A percentile compares a stretch with the other conserved stretches of the same genome.
phyloP scores from a whole-genome alignment of 2,797 vertebrate species.

The Acanthurus tractus region DNA sequence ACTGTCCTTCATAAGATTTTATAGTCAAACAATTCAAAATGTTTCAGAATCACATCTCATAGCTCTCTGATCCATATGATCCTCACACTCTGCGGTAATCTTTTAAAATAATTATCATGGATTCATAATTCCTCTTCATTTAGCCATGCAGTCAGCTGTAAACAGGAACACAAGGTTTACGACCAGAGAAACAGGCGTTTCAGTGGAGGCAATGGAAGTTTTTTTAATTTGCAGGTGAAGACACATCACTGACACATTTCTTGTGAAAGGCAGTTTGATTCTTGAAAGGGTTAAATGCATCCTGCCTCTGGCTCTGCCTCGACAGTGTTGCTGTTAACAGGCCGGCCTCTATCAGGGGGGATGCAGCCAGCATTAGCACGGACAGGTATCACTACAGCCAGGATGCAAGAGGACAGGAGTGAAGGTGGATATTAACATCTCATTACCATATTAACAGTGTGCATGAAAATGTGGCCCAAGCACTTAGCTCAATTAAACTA shows the following conservation, averaged over 20 bases:
- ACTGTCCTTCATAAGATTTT: constrained; percentile 4
- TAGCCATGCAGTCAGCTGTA: background rate
- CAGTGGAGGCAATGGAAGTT: background rate
- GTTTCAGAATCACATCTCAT: background rate
- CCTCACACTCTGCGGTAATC: background rate
- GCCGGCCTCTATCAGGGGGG: constrained; percentile 35
- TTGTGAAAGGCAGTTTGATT: background rate
- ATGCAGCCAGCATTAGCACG: constrained; percentile 39
- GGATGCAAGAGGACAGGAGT: constrained; percentile 61
- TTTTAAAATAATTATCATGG: background rate
- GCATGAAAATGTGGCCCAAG: constrained; percentile 57
- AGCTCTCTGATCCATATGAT: background rate
- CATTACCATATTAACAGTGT: constrained; percentile 70
- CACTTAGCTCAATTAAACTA: constrained; percentile 62
- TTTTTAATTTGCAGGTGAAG: background rate
- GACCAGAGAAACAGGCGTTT: background rate
- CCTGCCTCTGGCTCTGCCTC: constrained; percentile 23
- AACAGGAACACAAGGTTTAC: background rate
- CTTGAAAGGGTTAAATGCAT: constrained; percentile 26
- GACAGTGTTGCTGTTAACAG: constrained; percentile 30
- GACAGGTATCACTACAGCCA: constrained; percentile 64
- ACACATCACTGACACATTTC: no score
- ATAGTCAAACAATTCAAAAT: background rate
- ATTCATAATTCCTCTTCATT: background rate
- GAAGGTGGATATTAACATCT: constrained; percentile 70